A percentile compares a stretch with the other conserved stretches of the same genome.
Conservation (phyloP, 2,797 vertebrate species). For the Falco cherrug region DNA sequence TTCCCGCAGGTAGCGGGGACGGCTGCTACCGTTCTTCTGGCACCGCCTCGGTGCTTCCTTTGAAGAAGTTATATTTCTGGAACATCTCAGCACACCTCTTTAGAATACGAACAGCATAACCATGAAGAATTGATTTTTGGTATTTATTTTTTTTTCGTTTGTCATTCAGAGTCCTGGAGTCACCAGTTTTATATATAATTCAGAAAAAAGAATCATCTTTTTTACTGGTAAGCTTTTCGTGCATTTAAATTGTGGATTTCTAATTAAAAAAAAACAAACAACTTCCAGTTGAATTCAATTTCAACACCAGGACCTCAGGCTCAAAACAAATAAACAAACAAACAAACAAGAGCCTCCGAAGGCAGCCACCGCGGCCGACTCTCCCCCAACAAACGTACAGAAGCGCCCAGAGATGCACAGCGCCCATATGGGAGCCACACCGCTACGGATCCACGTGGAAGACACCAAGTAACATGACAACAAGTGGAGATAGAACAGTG, state of each 20-base stretch:
- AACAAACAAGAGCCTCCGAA: neutral
- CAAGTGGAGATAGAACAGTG: neutral
- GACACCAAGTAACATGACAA: neutral
- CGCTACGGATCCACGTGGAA: neutral
- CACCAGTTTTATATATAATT: neutral
- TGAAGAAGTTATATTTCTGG: neutral
- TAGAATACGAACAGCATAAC: neutral
- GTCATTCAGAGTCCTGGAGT: neutral
- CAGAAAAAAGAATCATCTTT: neutral
- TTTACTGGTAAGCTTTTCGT: rapidly evolving
- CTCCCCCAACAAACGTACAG: no score
- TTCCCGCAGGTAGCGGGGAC: neutral
- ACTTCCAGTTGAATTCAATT: neutral
- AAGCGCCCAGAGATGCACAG: neutral
- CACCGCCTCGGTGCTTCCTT: rapidly evolving
- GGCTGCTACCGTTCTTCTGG: rapidly evolving
- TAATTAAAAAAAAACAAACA: neutral
- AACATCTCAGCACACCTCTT: neutral
- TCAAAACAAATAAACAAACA: no score
- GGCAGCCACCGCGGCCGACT: neutral
- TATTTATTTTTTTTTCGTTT: neutral
- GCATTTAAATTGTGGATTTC: neutral
- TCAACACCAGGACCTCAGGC: neutral
- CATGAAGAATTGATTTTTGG: neutral
- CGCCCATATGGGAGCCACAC: rapidly evolving